Evolutionary conservation across 2,113 vertebrate species (phyloP).

Genomic region (Amphiprion ocellaris): DNA sequence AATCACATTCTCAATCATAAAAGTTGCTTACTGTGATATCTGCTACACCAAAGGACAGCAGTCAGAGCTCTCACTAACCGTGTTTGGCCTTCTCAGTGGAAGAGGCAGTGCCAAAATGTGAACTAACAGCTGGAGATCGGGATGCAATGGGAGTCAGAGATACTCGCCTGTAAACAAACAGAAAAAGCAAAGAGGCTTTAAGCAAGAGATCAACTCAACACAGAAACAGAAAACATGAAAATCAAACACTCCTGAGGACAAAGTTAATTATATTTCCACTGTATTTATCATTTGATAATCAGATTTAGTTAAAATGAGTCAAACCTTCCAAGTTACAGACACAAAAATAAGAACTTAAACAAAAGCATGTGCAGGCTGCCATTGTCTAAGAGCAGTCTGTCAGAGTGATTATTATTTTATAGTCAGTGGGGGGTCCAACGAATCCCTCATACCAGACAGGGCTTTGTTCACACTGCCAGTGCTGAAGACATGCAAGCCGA

Average conservation of each 20-base stretch:
- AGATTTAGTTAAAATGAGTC: constrained; percentile 9
- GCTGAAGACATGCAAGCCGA: constrained; percentile 20
- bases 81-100: constrained; percentile 85
- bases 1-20: neutral
- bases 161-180: constrained; percentile 87
- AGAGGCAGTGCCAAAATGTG: constrained; percentile 59
- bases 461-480: constrained; percentile 67
- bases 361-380: constrained; percentile 42
- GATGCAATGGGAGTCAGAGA: constrained; percentile 87
- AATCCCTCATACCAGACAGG: constrained; percentile 62
- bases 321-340: constrained; percentile 18
- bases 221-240: neutral
- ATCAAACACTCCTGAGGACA: neutral
- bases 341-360: constrained; percentile 14
- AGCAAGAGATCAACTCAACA: neutral
- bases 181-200: neutral
- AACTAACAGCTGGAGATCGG: constrained; percentile 58
- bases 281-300: neutral
- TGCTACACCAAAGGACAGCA: neutral
- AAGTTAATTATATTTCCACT: neutral
- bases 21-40: neutral
- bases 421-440: constrained; percentile 74
- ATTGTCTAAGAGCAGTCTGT: constrained; percentile 61
- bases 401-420: constrained; percentile 64
- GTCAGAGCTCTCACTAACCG: constrained; percentile 80